Percentiles rank a stretch among this genome's conserved stretches.
These are phyloP conservation scores for Cavia porcellus DNA, from an alignment of 2,113 vertebrate species.

Conservation along the genomic window DNA sequence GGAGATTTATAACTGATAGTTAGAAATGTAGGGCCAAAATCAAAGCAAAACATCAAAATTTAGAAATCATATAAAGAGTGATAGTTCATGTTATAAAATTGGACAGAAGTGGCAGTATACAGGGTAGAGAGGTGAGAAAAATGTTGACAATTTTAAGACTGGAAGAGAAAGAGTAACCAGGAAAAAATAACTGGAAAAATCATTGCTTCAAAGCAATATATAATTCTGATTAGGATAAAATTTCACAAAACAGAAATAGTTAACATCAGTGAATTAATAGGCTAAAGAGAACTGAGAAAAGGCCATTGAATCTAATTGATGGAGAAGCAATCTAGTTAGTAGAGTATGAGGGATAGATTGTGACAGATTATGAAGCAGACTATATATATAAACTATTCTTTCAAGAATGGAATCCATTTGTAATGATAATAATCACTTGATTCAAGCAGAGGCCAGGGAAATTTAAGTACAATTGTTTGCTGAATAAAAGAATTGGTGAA, in stretches of 20 bases:
- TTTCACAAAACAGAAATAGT: conserved; percentile 36
- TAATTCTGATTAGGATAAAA: conserved; percentile 41
- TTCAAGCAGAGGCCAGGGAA: conserved; percentile 51
- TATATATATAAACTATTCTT: conserved; percentile 56
- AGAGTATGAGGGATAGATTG: conserved; percentile 56
- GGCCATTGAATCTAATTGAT: conserved; percentile 36
- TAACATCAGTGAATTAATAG: conserved; percentile 40
- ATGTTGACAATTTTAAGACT: background rate
- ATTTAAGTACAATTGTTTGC: conserved; percentile 68
- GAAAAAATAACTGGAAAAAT: conserved; percentile 5
- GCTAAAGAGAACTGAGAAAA: conserved; percentile 24
- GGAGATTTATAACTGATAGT: conserved; percentile 40
- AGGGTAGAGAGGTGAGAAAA: conserved; percentile 28
- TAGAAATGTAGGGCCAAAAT: conserved; percentile 44
- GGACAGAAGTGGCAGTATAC: background rate
- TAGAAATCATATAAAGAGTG: conserved; percentile 2
- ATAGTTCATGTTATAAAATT: conserved; percentile 25
- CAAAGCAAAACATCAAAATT: conserved; percentile 19
- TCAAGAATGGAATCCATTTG: conserved; percentile 50
- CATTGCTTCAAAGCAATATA: background rate
- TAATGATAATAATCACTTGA: conserved; percentile 69
- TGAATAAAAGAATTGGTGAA: conserved; percentile 63
- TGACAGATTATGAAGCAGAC: conserved; percentile 70
- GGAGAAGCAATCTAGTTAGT: background rate
- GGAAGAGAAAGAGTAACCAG: conserved; percentile 36